Evolutionary conservation across 2,113 vertebrate genomes (phyloP).

Genomic region (Tringa solitaria): DNA sequence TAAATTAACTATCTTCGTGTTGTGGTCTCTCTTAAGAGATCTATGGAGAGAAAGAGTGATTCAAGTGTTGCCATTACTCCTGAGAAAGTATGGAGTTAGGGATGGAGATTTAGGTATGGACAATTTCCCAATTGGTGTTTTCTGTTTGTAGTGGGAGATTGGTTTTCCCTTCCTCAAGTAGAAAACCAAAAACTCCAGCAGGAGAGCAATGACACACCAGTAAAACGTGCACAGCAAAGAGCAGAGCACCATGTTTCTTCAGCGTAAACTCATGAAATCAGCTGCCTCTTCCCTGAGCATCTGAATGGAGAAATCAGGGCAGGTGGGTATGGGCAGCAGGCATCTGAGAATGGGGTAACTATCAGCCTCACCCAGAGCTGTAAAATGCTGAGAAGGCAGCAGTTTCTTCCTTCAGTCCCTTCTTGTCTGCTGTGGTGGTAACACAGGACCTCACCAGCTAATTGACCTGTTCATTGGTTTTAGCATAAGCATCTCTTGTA

Average conservation of each 20-base stretch:
- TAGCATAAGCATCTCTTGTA: background rate
- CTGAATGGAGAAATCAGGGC: background rate
- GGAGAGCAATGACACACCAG: background rate
- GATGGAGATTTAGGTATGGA: background rate
- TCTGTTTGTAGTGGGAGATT: background rate
- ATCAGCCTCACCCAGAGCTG: background rate
- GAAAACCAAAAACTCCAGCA: background rate
- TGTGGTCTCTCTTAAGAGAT: background rate
- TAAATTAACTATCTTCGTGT: background rate
- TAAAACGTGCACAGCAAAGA: background rate
- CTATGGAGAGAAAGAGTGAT: background rate
- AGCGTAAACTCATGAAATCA: background rate
- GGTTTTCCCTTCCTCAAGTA: background rate
- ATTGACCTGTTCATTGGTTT: background rate
- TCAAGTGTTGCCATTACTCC: background rate
- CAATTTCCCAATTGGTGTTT: background rate
- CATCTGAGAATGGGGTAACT: background rate
- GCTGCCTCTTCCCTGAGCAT: background rate
- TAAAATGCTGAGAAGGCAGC: background rate
- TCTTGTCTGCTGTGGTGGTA: background rate
- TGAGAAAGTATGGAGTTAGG: background rate
- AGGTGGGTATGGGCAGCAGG: background rate
- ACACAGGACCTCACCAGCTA: background rate
- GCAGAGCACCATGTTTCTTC: background rate
- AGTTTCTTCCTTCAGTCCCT: background rate